A percentile compares a stretch with the other conserved stretches of the same genome.
Conservation (phyloP, 1,140 invertebrate species). For the Aphelenchoides fujianensis region DNA sequence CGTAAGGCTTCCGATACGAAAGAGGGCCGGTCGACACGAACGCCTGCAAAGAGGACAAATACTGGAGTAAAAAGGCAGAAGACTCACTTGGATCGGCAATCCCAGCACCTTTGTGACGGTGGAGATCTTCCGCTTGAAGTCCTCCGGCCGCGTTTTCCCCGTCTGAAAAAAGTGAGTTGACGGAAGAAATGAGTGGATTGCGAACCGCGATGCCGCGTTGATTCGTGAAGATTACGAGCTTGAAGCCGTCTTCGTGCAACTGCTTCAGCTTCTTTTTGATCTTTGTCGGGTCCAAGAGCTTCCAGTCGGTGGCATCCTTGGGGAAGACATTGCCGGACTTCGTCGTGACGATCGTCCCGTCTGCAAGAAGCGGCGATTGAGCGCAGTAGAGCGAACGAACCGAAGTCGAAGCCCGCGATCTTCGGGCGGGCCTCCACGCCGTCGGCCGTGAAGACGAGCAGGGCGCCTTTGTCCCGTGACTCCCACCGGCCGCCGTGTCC, state of each 20-base stretch:
- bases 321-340: conserved; percentile 85
- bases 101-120: conserved; percentile 72
- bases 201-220: conserved; percentile 68
- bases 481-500: background rate
- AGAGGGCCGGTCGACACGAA: conserved; percentile 75
- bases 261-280: conserved; percentile 67
- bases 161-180: too few relatives aligned
- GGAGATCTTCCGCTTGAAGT: conserved; percentile 76
- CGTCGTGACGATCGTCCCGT: conserved; percentile 88
- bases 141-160: conserved; percentile 69
- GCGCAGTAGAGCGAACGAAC: conserved; percentile 30
- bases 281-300: conserved; percentile 63
- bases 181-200: conserved; percentile 20
- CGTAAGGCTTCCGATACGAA: conserved; percentile 80
- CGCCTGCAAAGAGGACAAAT: conserved; percentile 67
- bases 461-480: background rate
- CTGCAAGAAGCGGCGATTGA: conserved; percentile 62
- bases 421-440: conserved; percentile 38
- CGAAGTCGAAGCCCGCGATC: conserved; percentile 53
- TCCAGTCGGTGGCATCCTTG: conserved; percentile 81
- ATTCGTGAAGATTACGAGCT: conserved; percentile 88
- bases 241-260: conserved; percentile 72
- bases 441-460: conserved; percentile 44
- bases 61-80: conserved; percentile 28
- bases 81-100: conserved; percentile 71